These are phyloP conservation scores for Lomographa bimaculata DNA, from an alignment of 2,888 invertebrate species.

Conservation along the genomic window DNA sequence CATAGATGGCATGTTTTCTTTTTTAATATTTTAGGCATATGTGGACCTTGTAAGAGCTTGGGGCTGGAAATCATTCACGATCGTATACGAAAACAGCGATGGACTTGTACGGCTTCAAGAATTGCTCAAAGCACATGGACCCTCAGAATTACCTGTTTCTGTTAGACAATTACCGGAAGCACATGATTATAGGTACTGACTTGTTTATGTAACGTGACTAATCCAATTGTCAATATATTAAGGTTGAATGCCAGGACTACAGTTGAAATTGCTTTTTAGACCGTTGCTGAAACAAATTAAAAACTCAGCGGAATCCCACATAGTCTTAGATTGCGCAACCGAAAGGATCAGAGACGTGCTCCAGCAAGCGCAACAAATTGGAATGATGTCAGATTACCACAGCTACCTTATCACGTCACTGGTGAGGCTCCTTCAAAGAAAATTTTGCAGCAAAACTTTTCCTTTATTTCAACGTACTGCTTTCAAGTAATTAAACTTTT, in stretches of 20 bases:
- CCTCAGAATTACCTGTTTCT: constrained; percentile 92
- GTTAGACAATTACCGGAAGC: constrained; percentile 93
- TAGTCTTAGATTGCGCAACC: constrained; percentile 94
- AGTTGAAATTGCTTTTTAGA: constrained; percentile 72
- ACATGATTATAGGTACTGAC: constrained; percentile 92
- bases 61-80: constrained; percentile 98
- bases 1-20: constrained; percentile 6
- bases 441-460: constrained; percentile 32
- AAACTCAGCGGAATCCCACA: constrained; percentile 95
- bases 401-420: constrained; percentile 96
- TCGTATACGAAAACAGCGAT: constrained; percentile 98
- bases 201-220: too few relatives aligned
- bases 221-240: too few relatives aligned
- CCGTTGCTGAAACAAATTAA: constrained; percentile 95
- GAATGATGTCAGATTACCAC: constrained; percentile 98
- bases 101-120: constrained; percentile 94
- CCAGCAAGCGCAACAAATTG: constrained; percentile 97
- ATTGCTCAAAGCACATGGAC: constrained; percentile 93
- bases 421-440: constrained; percentile 78
- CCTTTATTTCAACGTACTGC: constrained; percentile 18
- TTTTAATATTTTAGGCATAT: constrained; percentile 87
- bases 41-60: constrained; percentile 94
- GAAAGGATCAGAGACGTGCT: constrained; percentile 93
- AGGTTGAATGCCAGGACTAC: too few relatives aligned
- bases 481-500: constrained; percentile 34